phyloP scores from a whole-genome alignment of 2,888 invertebrate genomes.

The Heliconius ismenius region DNA sequence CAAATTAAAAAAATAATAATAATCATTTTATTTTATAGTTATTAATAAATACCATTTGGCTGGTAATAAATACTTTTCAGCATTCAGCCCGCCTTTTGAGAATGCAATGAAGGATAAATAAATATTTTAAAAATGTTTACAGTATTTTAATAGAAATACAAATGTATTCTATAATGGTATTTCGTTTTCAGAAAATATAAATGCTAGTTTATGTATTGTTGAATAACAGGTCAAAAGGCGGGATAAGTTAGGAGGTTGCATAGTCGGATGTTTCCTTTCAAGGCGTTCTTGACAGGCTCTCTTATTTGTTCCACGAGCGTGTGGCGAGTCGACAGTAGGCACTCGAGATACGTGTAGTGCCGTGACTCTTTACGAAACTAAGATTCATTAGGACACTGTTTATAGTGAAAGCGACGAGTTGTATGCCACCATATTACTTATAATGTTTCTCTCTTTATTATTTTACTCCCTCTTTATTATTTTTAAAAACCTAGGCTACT shows the following conservation, averaged over 20 bases:
- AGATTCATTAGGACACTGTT: slow-evolving; percentile 22
- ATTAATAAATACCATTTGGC: no score
- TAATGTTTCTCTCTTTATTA: not conserved
- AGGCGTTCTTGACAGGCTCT: slow-evolving; percentile 29
- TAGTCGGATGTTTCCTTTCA: slow-evolving; percentile 30
- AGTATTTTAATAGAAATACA: not conserved
- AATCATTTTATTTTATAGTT: no score
- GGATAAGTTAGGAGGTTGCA: slow-evolving; percentile 31
- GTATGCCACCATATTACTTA: not conserved
- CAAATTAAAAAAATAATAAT: no score
- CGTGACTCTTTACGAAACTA: slow-evolving; percentile 15
- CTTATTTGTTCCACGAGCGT: slow-evolving; percentile 28
- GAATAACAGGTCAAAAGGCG: slow-evolving; percentile 31
- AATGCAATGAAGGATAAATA: no score
- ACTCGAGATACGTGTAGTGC: slow-evolving; percentile 27
- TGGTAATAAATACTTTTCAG: no score
- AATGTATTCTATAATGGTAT: not conserved
- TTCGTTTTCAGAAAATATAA: not conserved
- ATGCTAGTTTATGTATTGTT: slow-evolving; percentile 20
- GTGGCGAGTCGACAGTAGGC: slow-evolving; percentile 22
- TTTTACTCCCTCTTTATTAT: not conserved
- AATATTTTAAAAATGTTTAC: no score
- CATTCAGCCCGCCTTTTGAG: no score
- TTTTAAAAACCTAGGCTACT: no score
- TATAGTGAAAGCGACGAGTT: not conserved